Evolutionary conservation across 2,113 vertebrate species (phyloP), one percentile per base, ranked within the genome.

Genomic region (Azemiops feae): DNA sequence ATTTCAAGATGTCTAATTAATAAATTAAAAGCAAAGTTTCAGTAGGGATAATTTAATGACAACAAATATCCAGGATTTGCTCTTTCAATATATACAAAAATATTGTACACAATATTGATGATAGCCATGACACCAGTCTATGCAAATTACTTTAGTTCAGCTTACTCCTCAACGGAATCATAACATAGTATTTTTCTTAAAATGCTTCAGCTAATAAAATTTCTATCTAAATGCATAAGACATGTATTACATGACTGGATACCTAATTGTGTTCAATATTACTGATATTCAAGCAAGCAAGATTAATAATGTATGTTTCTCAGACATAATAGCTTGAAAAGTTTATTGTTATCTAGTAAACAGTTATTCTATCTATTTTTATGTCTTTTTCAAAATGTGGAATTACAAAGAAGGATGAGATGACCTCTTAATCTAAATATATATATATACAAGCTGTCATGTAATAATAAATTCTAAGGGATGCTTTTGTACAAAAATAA

Each of bases 121-220:
- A 52, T 88, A 93, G 92, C n/a, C 6, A 39, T 92, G 12, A 9
- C 55, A 95, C 1, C 39, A 23, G 16, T 5, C 92, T 34, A 8
- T 85, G 85, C 50, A 81, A 90, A 90, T 95, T 47, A 93, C 12
- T 60, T 34, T 3, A 92, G 58, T 10, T 5, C 55, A 94, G 94
- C 91, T 25, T 8, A 11, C 52, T 89, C 92, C 85, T 55, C 43
- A 74, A 8, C 4, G 45, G 43, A 93, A 94, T 30, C 50, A 88
- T 3, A 74, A 0, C 64, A 91, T 3, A 93, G 3, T 27, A 39
- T 27, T 27, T 39, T 47, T 22, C n/a, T 23, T 93, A 88, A 88
- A 58, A 93, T 39, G 95, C 23, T 64, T 94, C 53, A 91, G 85
- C 14, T 94, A 89, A 87, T 95, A 89, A 92, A 87, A 27, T 92